These are phyloP conservation scores for Alviniconcha marisindica DNA, from an alignment of 1,140 invertebrate species.

Conservation along the genomic window DNA sequence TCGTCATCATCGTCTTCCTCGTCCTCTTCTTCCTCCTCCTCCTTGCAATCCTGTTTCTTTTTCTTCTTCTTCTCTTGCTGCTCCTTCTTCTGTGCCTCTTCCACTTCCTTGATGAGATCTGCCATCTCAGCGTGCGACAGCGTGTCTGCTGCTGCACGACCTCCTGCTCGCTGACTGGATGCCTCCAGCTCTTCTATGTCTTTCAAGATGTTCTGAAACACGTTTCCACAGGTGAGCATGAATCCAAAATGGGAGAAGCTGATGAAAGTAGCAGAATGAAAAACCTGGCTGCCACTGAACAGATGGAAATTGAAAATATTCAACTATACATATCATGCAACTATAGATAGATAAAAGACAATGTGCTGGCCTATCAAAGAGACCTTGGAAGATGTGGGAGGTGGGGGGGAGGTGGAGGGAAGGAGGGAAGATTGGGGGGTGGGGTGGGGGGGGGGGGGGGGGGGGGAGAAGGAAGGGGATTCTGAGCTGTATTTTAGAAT, in stretches of 20 bases:
- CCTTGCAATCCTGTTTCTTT: not conserved
- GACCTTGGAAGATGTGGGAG: no score
- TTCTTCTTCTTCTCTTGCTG: not conserved
- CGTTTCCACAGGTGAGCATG: not conserved
- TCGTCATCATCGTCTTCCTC: not conserved
- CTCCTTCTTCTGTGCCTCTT: conserved; percentile 15
- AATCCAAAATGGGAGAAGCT: not conserved
- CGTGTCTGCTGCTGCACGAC: no score
- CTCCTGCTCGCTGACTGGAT: not conserved
- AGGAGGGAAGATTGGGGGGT: not conserved
- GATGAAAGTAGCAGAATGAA: not conserved
- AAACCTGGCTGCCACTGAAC: no score
- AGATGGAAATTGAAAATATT: no score
- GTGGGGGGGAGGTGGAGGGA: not conserved
- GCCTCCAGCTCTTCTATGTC: conserved; percentile 10
- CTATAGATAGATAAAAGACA: not conserved
- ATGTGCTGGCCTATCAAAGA: no score
- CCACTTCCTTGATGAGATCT: not conserved
- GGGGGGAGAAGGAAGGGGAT: not conserved
- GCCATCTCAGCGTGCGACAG: not conserved
- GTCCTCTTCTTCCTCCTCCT: conserved; percentile 23
- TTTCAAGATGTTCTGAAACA: conserved; percentile 11
- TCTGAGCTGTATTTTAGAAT: no score
- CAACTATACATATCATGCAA: not conserved
- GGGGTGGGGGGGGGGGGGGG: not conserved